Conservation (phyloP, 1,140 invertebrate genomes). For the Drosophila equinoxialis region DNA sequence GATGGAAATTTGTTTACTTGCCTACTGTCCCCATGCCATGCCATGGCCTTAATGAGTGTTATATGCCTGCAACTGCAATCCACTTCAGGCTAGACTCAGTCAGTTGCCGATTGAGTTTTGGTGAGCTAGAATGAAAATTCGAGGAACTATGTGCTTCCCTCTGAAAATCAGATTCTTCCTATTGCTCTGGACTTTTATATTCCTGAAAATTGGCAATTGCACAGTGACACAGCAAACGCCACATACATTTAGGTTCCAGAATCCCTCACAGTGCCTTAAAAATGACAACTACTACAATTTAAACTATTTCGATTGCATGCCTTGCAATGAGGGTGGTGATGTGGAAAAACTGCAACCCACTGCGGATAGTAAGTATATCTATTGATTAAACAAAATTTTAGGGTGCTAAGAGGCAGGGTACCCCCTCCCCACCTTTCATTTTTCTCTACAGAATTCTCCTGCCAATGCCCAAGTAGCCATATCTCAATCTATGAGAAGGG, state of each 20-base stretch:
- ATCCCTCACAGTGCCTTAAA: slow-evolving; percentile 50
- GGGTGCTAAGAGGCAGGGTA: neutral
- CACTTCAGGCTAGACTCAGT: slow-evolving; percentile 28
- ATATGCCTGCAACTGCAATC: slow-evolving; percentile 57
- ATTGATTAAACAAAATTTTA: slow-evolving; percentile 75
- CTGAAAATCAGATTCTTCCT: slow-evolving; percentile 35
- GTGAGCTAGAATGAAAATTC: slow-evolving; percentile 9
- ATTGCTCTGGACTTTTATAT: slow-evolving; percentile 31
- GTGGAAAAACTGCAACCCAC: slow-evolving; percentile 61
- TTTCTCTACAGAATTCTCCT: slow-evolving; percentile 51
- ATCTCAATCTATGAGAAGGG: slow-evolving; percentile 54
- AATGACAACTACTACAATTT: slow-evolving; percentile 76
- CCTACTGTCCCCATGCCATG: slow-evolving; percentile 31
- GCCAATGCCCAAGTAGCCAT: slow-evolving; percentile 54
- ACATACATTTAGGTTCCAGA: slow-evolving; percentile 61
- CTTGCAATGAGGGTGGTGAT: slow-evolving; percentile 57
- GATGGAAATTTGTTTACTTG: slow-evolving; percentile 64
- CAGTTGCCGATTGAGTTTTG: slow-evolving; percentile 60
- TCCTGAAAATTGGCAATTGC: slow-evolving; percentile 34
- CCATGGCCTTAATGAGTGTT: slow-evolving; percentile 2
- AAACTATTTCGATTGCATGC: slow-evolving; percentile 67
- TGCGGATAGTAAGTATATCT: slow-evolving; percentile 68
- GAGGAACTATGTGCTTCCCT: slow-evolving; percentile 53
- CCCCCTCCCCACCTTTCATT: neutral
- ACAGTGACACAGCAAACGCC: slow-evolving; percentile 45